phyloP scores from a whole-genome alignment of 2,113 vertebrate species.

The Oncorhynchus mykiss region DNA sequence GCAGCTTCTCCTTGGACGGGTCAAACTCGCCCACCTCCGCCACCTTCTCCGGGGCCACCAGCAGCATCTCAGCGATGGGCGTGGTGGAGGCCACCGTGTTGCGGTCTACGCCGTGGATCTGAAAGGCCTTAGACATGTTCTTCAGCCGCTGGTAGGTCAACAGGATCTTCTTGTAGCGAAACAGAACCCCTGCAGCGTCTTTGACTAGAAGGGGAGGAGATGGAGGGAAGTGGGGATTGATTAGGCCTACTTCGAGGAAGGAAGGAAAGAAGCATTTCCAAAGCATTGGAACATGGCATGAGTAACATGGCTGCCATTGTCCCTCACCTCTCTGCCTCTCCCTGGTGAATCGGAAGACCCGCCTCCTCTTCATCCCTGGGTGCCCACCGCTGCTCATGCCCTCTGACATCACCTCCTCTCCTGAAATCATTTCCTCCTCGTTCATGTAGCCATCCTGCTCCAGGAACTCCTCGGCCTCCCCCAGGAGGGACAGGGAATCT shows the following conservation, averaged over 20 bases:
- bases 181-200: conserved; percentile 87
- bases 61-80: conserved; percentile 86
- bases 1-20: conserved; percentile 85
- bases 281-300: too few species aligned
- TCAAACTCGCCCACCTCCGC: conserved; percentile 87
- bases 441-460: conserved; percentile 71
- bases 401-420: conserved; percentile 68
- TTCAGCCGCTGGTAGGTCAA: conserved; percentile 87
- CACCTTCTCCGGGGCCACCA: conserved; percentile 87
- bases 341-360: conserved; percentile 76
- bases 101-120: conserved; percentile 87
- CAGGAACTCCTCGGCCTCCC: conserved; percentile 72
- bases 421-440: conserved; percentile 72
- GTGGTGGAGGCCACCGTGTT: conserved; percentile 90
- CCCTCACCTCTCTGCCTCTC: conserved; percentile 84
- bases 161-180: conserved; percentile 90
- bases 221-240: not conserved
- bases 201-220: conserved; percentile 73
- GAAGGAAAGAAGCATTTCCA: not conserved
- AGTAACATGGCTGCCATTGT: too few species aligned
- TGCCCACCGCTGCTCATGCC: conserved; percentile 71
- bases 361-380: conserved; percentile 67
- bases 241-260: too few species aligned
- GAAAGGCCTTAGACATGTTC: conserved; percentile 89
- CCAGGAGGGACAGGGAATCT: conserved; percentile 73